phyloP scores from a whole-genome alignment of 2,888 invertebrate species.

The Petrolisthes cinctipes region DNA sequence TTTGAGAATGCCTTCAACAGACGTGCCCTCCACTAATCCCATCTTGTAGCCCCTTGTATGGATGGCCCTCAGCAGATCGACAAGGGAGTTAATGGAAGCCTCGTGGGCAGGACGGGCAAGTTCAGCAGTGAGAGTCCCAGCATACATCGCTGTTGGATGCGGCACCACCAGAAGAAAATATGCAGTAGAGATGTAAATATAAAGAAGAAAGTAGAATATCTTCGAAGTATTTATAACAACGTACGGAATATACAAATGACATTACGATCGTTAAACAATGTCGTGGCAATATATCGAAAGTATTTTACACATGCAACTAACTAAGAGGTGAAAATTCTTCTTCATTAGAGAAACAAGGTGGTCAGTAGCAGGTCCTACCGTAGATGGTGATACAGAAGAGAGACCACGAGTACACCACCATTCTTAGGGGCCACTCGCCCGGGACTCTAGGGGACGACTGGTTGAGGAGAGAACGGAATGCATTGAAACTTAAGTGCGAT shows the following conservation, averaged over 20 bases:
- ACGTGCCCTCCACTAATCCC: background rate
- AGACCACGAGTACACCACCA: background rate
- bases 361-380: background rate
- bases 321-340: background rate
- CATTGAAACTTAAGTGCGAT: background rate
- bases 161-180: too few species aligned
- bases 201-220: background rate
- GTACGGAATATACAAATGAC: background rate
- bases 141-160: background rate
- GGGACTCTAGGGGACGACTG: background rate
- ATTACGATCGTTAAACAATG: background rate
- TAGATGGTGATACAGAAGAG: background rate
- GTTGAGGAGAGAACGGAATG: background rate
- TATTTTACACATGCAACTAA: background rate
- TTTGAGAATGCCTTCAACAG: background rate
- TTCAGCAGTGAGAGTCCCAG: background rate
- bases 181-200: background rate
- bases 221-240: too few species aligned
- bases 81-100: background rate
- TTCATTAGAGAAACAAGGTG: background rate
- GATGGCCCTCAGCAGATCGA: background rate
- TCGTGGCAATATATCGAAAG: too few species aligned
- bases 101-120: slow-evolving; percentile 11
- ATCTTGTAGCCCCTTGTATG: background rate
- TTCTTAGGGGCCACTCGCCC: background rate